phyloP scores from a whole-genome alignment of 2,888 invertebrate genomes.

The Nephrotoma flavescens region DNA sequence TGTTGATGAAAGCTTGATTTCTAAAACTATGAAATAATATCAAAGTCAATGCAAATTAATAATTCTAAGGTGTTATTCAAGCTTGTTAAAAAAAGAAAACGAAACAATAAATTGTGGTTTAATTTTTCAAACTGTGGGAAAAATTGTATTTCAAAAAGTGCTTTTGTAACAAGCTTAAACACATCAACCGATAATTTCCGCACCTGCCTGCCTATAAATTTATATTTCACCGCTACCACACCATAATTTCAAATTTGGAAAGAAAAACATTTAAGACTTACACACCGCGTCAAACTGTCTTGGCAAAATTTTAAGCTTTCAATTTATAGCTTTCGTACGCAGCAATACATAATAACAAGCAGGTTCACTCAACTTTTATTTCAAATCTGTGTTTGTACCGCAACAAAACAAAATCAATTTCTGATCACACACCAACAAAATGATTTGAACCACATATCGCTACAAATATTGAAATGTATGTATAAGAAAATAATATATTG shows the following conservation, averaged over 20 bases:
- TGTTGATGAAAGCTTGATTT: too few species aligned
- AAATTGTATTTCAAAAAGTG: too few species aligned
- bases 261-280: neutral
- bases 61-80: too few species aligned
- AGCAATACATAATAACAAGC: neutral
- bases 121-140: too few species aligned
- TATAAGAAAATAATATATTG: neutral
- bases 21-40: too few species aligned
- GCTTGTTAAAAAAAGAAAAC: too few species aligned
- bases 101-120: too few species aligned
- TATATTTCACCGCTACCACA: too few species aligned
- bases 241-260: neutral
- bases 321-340: neutral
- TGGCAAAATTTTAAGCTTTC: neutral
- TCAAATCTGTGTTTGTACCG: neutral
- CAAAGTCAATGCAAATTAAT: too few species aligned
- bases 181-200: too few species aligned
- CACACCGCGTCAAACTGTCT: neutral
- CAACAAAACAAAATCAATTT: neutral
- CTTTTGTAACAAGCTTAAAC: too few species aligned
- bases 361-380: neutral
- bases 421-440: neutral
- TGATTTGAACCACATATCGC: neutral
- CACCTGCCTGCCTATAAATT: too few species aligned
- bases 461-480: neutral